Percentiles rank a stretch among this genome's conserved stretches.
phyloP scores from a whole-genome alignment of 1,140 invertebrate genomes.

The Pseudachorutes palmiensis region DNA sequence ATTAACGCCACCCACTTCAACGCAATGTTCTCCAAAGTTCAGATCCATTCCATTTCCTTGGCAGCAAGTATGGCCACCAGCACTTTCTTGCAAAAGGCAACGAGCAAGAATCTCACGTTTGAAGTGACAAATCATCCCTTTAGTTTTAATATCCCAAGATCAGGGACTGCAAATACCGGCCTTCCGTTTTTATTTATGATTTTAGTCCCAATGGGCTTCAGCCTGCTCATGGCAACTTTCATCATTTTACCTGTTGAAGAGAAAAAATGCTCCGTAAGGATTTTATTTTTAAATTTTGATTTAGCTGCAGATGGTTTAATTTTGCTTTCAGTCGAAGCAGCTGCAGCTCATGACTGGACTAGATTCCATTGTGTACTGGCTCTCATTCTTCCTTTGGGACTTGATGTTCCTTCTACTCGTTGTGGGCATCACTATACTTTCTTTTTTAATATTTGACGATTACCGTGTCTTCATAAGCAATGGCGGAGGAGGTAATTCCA shows the following conservation, averaged over 20 bases:
- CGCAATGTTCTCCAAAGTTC: conserved; percentile 45
- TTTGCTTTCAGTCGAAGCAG: conserved; percentile 53
- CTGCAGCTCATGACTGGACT: conserved; percentile 70
- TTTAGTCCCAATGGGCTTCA: conserved; percentile 41
- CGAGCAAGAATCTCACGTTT: conserved; percentile 48
- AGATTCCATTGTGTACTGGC: conserved; percentile 61
- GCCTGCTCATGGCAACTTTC: conserved; percentile 63
- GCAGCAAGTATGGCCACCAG: conserved; percentile 52
- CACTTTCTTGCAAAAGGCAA: conserved; percentile 45
- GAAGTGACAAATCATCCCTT: conserved; percentile 53
- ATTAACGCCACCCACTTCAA: conserved; percentile 5
- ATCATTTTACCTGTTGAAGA: conserved; percentile 61
- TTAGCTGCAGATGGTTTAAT: too few relatives aligned
- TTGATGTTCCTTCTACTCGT: conserved; percentile 55
- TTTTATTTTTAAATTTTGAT: background rate
- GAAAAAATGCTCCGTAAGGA: conserved; percentile 42
- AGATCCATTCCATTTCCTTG: conserved; percentile 59
- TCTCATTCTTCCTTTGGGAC: conserved; percentile 63
- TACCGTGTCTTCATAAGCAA: background rate
- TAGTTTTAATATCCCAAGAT: conserved; percentile 13
- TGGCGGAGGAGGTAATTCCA: background rate
- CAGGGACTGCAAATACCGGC: too few relatives aligned
- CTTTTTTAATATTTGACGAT: conserved; percentile 5
- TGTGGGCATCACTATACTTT: conserved; percentile 39
- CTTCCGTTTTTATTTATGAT: conserved; percentile 38